Percentiles rank a stretch among this genome's conserved stretches.
Evolutionary conservation across 2,113 vertebrate genomes (phyloP).

Genomic region (Hydrolagus affinis): DNA sequence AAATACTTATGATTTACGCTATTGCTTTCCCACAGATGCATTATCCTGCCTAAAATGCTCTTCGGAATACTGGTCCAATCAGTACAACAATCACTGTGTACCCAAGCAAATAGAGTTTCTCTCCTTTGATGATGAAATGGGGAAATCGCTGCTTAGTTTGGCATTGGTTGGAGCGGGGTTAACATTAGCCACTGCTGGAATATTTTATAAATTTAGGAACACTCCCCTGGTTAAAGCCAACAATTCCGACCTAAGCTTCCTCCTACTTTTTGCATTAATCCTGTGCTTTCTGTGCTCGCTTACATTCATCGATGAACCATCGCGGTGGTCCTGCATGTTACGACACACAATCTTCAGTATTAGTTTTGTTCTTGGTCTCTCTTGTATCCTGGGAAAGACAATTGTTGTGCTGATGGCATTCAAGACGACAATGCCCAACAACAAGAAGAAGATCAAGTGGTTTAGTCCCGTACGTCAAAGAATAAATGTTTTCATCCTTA

Average conservation of each 20-base stretch:
- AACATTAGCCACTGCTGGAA: background rate
- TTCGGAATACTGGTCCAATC: constrained; percentile 34
- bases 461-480: background rate
- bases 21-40: constrained; percentile 38
- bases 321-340: constrained; percentile 16
- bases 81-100: constrained; percentile 23
- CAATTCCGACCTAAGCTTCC: constrained; percentile 30
- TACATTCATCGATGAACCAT: background rate
- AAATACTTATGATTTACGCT: constrained; percentile 42
- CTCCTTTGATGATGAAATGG: constrained; percentile 32
- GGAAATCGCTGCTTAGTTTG: background rate
- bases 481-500: background rate
- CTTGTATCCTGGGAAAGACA: constrained; percentile 24
- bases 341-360: constrained; percentile 21
- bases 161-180: constrained; percentile 5
- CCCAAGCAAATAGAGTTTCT: constrained; percentile 34
- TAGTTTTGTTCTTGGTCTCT: constrained; percentile 24
- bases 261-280: background rate
- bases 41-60: constrained; percentile 25
- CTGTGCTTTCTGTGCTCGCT: constrained; percentile 31
- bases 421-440: background rate
- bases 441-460: background rate
- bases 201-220: constrained; percentile 15
- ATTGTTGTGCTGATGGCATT: constrained; percentile 29
- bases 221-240: constrained; percentile 27